Conservation (phyloP, 1,140 invertebrate genomes). For the Phymastichus coffea region DNA sequence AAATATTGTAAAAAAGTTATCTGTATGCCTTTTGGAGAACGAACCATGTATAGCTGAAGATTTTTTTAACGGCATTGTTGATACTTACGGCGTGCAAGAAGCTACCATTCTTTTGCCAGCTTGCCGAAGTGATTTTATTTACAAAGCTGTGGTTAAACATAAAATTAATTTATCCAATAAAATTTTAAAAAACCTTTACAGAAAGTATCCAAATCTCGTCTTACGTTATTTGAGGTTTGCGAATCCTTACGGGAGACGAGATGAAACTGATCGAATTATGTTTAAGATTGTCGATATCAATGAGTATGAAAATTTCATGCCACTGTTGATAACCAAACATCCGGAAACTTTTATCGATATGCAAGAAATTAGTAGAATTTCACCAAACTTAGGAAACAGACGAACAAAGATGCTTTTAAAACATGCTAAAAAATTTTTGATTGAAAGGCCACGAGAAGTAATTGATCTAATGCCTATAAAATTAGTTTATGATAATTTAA, state of each 20-base stretch:
- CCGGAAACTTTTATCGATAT: constrained; percentile 25
- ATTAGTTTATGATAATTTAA: constrained; percentile 29
- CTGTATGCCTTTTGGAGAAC: constrained; percentile 13
- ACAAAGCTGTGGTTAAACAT: constrained; percentile 22
- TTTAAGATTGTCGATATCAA: constrained; percentile 17
- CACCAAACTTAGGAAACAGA: constrained; percentile 32
- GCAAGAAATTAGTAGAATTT: not conserved
- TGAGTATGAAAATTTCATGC: constrained; percentile 28
- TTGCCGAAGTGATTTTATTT: constrained; percentile 37
- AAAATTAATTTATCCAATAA: constrained; percentile 28
- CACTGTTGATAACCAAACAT: constrained; percentile 31
- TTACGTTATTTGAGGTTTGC: constrained; percentile 24
- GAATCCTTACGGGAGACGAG: not conserved
- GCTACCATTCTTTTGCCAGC: constrained; percentile 34
- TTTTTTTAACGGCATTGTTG: constrained; percentile 32
- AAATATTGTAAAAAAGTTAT: constrained; percentile 37
- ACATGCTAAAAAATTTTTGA: constrained; percentile 30
- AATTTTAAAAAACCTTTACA: constrained; percentile 31
- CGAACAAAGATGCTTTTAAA: constrained; percentile 35
- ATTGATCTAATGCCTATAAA: constrained; percentile 32
- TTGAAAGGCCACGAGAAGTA: constrained; percentile 30
- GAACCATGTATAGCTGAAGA: constrained; percentile 28
- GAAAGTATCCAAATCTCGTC: constrained; percentile 34
- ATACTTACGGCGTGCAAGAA: constrained; percentile 29
- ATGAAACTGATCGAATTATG: constrained; percentile 11